Conservation (phyloP, 2,113 vertebrate genomes). For the Tupaia tana region DNA sequence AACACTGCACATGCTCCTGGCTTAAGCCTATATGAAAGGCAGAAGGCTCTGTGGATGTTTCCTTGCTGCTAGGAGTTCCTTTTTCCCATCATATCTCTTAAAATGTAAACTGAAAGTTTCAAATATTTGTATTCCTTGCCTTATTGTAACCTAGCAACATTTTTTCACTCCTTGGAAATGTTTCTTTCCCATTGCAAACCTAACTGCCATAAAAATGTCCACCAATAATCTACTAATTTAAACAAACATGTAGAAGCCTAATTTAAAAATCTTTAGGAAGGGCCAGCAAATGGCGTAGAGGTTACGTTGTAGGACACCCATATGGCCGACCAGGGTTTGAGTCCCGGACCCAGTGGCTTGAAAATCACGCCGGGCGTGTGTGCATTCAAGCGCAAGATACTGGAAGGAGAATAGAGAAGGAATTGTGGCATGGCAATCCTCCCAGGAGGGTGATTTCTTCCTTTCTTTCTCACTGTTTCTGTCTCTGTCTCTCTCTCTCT, state of each 20-base stretch:
- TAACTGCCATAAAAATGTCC: slow-evolving; percentile 4
- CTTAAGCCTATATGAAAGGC: neutral
- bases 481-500: too few relatives aligned
- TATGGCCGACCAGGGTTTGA: too few relatives aligned
- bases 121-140: slow-evolving; percentile 6
- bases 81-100: neutral
- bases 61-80: neutral
- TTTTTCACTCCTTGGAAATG: slow-evolving; percentile 37
- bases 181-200: slow-evolving; percentile 34
- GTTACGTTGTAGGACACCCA: too few relatives aligned
- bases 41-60: neutral
- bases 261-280: neutral
- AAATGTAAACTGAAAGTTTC: slow-evolving; percentile 45
- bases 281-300: too few relatives aligned
- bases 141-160: slow-evolving; percentile 36
- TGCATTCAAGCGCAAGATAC: too few relatives aligned
- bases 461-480: too few relatives aligned
- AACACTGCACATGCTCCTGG: neutral
- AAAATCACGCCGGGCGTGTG: too few relatives aligned
- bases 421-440: too few relatives aligned
- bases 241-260: neutral
- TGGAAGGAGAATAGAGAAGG: too few relatives aligned
- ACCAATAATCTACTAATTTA: slow-evolving; percentile 35
- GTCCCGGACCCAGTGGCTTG: too few relatives aligned
- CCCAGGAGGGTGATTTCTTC: too few relatives aligned